These are phyloP conservation scores for Lithobius niger DNA, from an alignment of 1,140 invertebrate genomes.

Conservation along the genomic window DNA sequence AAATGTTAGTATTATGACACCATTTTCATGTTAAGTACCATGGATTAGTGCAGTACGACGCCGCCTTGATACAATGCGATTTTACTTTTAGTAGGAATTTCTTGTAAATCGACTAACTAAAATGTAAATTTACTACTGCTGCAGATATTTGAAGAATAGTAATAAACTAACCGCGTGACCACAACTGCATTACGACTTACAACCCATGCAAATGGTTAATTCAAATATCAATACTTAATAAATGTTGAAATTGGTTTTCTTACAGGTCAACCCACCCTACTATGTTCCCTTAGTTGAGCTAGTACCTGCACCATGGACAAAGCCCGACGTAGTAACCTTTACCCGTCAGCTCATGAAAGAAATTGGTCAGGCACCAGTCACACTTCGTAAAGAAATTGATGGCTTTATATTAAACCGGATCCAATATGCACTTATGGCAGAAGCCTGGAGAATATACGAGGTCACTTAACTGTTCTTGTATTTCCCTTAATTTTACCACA, in stretches of 20 bases:
- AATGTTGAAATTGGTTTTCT: conserved; percentile 8
- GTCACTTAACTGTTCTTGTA: conserved; percentile 28
- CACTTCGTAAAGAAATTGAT: conserved; percentile 66
- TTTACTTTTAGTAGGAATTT: no score
- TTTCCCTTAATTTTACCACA: not conserved
- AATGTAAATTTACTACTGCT: no score
- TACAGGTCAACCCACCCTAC: conserved; percentile 82
- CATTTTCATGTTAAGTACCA: no score
- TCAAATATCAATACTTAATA: no score
- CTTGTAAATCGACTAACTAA: no score
- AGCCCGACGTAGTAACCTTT: conserved; percentile 47
- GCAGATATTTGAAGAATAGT: no score
- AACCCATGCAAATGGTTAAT: no score
- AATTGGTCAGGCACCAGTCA: conserved; percentile 81
- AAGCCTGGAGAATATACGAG: conserved; percentile 72
- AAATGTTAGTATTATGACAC: no score
- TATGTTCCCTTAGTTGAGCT: conserved; percentile 88
- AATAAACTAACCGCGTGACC: no score
- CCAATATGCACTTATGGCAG: conserved; percentile 90
- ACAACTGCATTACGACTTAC: no score
- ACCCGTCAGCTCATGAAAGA: conserved; percentile 65
- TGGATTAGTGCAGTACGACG: no score
- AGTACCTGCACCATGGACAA: conserved; percentile 77
- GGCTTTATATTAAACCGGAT: conserved; percentile 90
- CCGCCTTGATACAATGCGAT: no score